Evolutionary conservation across 2,797 vertebrate genomes (phyloP).

Genomic region (Gadopsis marmoratus): DNA sequence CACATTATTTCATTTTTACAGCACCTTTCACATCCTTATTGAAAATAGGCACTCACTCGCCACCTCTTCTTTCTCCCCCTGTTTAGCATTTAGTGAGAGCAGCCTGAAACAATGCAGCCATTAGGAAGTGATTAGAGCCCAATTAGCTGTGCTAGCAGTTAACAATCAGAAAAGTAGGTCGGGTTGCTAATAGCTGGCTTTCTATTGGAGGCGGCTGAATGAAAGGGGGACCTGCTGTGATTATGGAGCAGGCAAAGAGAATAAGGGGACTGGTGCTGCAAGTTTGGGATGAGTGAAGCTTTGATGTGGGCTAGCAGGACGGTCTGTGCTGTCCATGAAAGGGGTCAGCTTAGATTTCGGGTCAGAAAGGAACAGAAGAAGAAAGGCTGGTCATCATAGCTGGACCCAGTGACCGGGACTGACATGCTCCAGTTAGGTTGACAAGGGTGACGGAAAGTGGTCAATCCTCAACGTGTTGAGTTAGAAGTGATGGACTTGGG

Average conservation of each 20-base stretch:
- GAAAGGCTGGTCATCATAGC: slow-evolving; percentile 44
- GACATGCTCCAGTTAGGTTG: slow-evolving; percentile 63
- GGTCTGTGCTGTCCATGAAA: slow-evolving; percentile 48
- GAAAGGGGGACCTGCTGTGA: slow-evolving; percentile 61
- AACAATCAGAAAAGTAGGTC: slow-evolving; percentile 83
- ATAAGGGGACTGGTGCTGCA: slow-evolving; percentile 44
- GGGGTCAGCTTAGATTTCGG: slow-evolving; percentile 52
- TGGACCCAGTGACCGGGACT: slow-evolving; percentile 56
- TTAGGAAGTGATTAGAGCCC: slow-evolving; percentile 85
- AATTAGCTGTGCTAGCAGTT: slow-evolving; percentile 84
- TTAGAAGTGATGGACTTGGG: slow-evolving; percentile 41
- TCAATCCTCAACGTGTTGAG: slow-evolving; percentile 47
- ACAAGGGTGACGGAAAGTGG: slow-evolving; percentile 24
- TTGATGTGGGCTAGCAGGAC: slow-evolving; percentile 61
- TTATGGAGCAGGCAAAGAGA: slow-evolving; percentile 52
- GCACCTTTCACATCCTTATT: slow-evolving; percentile 70
- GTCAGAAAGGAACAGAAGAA: slow-evolving; percentile 47
- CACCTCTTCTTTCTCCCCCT: slow-evolving; percentile 46
- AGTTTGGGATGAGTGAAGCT: slow-evolving; percentile 64
- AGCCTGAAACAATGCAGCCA: slow-evolving; percentile 81
- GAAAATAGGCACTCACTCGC: slow-evolving; percentile 46
- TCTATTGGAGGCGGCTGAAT: slow-evolving; percentile 71
- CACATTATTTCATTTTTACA: slow-evolving; percentile 57
- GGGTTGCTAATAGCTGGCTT: slow-evolving; percentile 80
- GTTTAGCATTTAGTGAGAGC: slow-evolving; percentile 74